Evolutionary conservation across 2,797 vertebrate species (phyloP), one percentile per base, ranked within the genome.

Genomic region (Octomys mimax): DNA sequence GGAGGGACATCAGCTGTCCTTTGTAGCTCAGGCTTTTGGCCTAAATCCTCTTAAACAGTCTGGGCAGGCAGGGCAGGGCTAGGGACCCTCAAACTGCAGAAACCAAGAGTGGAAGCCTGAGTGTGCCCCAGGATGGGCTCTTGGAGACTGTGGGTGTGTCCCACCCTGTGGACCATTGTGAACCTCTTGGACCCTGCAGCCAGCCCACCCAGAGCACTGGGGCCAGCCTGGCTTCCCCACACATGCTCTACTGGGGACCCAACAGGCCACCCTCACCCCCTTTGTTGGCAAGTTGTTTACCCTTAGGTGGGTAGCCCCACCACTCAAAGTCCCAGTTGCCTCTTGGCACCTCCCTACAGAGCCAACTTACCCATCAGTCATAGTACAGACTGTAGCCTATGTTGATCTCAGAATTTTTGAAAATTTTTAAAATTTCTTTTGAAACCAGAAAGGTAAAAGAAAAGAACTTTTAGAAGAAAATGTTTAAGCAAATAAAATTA

Each of bases 321-420:
- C 26, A 14, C 39, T 36, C 18, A 21, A 26, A 79, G 54, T 26
- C 83, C 71, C 6, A 11, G 12, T 26, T 16, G 1, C 14, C 4
- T 11, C 80, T 2, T 10, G 1, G 5, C 70, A 59, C 78, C 86
- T 93, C 80, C 36, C 1, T 26, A 11, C 36, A 59, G 42, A 89
- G 64, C 42, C 54, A 31, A 46, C 1, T 31, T 36, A 52, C 2
- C 31, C 22, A 9, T 64, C 66, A 8, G 19, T 66, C 6, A 13
- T 0, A 0, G 73, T 4, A 64, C 79, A 18, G 42, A 28, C n/a
- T 36, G 6, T 0, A 46, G 7, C 49, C n/a, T 28, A 11, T 0
- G 0, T 1, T 31, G 78, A 14, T 39, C 31, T 75, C 24, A 52
- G 18, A 8, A 26, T 7, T 22, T n/a, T 93, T 46, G 22, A 57